Percentiles rank a stretch among this genome's conserved stretches.
phyloP scores from a whole-genome alignment of 2,113 vertebrate genomes.

The Irena cyanogastra region DNA sequence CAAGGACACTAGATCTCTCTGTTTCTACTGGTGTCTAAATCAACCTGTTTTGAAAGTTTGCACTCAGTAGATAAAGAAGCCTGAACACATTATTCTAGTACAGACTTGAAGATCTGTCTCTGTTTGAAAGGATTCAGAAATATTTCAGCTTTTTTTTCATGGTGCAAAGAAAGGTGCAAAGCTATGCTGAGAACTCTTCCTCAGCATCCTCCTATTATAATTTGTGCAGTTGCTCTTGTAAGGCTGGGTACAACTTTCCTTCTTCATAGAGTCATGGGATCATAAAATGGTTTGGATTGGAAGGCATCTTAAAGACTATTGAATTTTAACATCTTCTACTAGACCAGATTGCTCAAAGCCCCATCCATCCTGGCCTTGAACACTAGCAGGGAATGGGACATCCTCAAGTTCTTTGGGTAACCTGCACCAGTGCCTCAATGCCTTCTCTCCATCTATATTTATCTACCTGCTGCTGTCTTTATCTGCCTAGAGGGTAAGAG shows the following conservation, averaged over 20 bases:
- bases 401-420: neutral
- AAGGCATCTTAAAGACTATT: neutral
- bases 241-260: neutral
- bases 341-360: neutral
- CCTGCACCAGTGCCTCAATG: neutral
- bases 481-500: neutral
- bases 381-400: neutral
- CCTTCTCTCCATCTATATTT: neutral
- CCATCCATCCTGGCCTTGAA: neutral
- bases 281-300: neutral
- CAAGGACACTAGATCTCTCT: neutral
- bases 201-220: neutral
- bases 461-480: neutral
- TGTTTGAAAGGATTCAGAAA: neutral
- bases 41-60: neutral
- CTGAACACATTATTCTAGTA: neutral
- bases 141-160: neutral
- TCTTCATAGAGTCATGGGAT: neutral
- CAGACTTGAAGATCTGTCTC: neutral
- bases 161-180: neutral
- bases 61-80: neutral
- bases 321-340: neutral
- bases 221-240: neutral
- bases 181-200: neutral
- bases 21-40: neutral